phyloP scores from a whole-genome alignment of 2,797 vertebrate genomes.

The Natrix natrix region DNA sequence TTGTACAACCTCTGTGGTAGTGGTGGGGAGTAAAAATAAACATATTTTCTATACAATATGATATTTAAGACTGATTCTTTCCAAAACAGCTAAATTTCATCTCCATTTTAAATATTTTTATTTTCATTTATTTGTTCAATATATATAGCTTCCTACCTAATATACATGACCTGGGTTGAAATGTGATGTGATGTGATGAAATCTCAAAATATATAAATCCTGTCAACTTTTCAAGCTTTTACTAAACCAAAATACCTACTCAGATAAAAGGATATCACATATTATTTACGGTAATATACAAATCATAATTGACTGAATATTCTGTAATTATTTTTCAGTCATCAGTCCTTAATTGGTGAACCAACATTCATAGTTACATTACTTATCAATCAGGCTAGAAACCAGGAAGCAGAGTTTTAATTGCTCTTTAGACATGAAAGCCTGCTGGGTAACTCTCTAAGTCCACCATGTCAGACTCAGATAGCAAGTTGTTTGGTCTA shows the following conservation, averaged over 20 bases:
- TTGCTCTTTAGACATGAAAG: not conserved
- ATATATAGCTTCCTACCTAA: not conserved
- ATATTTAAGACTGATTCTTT: not conserved
- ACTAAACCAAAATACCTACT: not conserved
- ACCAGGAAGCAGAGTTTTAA: not conserved
- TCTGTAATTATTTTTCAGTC: not conserved
- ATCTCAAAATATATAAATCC: constrained; percentile 10
- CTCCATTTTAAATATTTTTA: not conserved
- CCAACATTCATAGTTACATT: no score
- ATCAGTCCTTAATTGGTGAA: not conserved
- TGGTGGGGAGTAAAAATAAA: not conserved
- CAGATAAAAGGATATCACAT: not conserved
- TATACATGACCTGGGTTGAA: not conserved
- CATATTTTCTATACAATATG: not conserved
- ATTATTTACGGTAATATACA: not conserved
- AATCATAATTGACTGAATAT: not conserved
- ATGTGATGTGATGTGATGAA: not conserved
- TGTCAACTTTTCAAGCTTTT: not conserved
- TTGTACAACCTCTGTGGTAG: not conserved
- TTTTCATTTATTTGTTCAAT: not conserved
- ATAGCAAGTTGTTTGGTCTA: not conserved
- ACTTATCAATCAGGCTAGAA: not conserved
- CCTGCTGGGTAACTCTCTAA: not conserved
- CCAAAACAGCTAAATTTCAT: not conserved
- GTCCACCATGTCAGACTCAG: not conserved